Evolutionary conservation across 2,113 vertebrate species (phyloP).

Genomic region (Anhinga rufa): DNA sequence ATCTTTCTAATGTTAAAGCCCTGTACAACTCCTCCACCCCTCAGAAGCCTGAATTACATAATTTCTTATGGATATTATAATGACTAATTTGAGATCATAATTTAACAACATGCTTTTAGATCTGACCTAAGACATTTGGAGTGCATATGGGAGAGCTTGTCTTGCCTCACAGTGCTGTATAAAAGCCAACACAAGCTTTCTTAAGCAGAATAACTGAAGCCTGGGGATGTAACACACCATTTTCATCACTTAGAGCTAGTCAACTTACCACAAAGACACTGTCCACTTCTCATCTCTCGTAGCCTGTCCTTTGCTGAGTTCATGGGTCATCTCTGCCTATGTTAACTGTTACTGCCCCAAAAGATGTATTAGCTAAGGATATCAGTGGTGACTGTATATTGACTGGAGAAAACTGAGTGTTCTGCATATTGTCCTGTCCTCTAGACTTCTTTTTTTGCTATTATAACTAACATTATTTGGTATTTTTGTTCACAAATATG

Average conservation of each 20-base stretch:
- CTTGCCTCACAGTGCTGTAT: not conserved
- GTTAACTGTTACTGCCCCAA: not conserved
- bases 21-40: not conserved
- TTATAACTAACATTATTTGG: not conserved
- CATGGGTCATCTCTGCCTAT: not conserved
- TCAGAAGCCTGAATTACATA: not conserved
- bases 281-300: not conserved
- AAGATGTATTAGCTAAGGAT: not conserved
- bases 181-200: not conserved
- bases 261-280: not conserved
- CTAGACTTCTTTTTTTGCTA: not conserved
- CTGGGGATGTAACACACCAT: not conserved
- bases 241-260: not conserved
- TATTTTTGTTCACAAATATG: not conserved
- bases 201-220: not conserved
- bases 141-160: not conserved
- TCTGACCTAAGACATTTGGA: slow-evolving; percentile 28
- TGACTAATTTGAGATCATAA: slow-evolving; percentile 23
- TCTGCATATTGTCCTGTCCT: not conserved
- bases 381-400: not conserved
- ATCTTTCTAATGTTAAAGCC: not conserved
- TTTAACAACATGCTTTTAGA: not conserved
- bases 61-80: slow-evolving; percentile 7
- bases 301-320: not conserved
- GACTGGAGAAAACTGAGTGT: not conserved